phyloP scores from a whole-genome alignment of 2,113 vertebrate genomes.

The Marmota flaviventris region DNA sequence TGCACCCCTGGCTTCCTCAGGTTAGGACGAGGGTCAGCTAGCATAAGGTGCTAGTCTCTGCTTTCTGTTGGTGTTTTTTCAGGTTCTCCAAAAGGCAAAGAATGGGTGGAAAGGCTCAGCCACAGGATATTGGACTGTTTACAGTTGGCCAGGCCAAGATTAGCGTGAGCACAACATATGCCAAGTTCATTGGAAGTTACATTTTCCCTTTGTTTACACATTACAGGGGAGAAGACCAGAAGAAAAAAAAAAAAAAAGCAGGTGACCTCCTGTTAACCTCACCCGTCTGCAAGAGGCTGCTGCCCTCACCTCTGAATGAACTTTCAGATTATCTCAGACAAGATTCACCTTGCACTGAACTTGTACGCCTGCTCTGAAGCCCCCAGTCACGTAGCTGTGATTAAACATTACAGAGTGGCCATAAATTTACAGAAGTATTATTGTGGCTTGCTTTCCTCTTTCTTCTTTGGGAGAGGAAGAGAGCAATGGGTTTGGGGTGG shows the following conservation, averaged over 20 bases:
- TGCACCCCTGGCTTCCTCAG: background rate
- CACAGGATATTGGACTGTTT: constrained; percentile 61
- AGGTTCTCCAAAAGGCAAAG: constrained; percentile 31
- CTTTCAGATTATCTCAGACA: constrained; percentile 91
- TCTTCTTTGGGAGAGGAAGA: constrained; percentile 79
- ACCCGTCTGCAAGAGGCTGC: constrained; percentile 85
- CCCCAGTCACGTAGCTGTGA: constrained; percentile 88
- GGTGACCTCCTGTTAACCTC: constrained; percentile 88
- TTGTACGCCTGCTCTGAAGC: constrained; percentile 86
- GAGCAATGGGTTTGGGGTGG: constrained; percentile 73
- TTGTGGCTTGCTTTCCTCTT: constrained; percentile 83
- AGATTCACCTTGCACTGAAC: constrained; percentile 93
- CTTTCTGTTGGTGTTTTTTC: constrained; percentile 63
- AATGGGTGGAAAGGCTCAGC: constrained; percentile 72
- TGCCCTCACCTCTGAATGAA: constrained; percentile 93
- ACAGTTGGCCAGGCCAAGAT: constrained; percentile 60
- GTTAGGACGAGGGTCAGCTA: background rate
- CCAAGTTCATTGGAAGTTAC: constrained; percentile 83
- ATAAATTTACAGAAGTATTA: constrained; percentile 86
- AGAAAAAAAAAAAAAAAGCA: constrained; percentile 64
- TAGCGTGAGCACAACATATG: constrained; percentile 82
- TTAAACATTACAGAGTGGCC: constrained; percentile 85
- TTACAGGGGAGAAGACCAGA: constrained; percentile 81
- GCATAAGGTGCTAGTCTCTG: constrained; percentile 5
- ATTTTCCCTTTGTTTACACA: constrained; percentile 86